A percentile compares a stretch with the other conserved stretches of the same genome.
phyloP scores from a whole-genome alignment of 2,888 invertebrate species.

The Listrodromus nycthemerus region DNA sequence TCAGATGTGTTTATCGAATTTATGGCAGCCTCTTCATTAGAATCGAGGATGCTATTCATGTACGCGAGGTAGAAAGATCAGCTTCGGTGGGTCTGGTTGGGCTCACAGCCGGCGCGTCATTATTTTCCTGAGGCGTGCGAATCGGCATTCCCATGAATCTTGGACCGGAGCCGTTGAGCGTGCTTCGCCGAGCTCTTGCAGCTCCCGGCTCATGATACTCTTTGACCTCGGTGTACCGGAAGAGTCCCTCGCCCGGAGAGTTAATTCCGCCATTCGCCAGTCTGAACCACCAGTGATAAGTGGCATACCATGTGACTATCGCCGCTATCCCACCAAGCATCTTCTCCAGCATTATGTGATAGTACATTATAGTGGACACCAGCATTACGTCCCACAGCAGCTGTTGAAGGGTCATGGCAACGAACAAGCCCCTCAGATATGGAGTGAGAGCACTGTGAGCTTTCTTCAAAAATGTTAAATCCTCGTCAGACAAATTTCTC shows the following conservation, averaged over 20 bases:
- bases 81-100: not conserved
- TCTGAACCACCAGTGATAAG: conserved; percentile 93
- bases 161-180: conserved; percentile 79
- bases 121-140: conserved; percentile 81
- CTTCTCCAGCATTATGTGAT: conserved; percentile 98
- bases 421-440: conserved; percentile 91
- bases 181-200: conserved; percentile 68
- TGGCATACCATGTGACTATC: conserved; percentile 95
- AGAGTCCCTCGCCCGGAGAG: conserved; percentile 91
- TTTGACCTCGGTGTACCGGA: conserved; percentile 90
- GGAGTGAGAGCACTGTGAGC: conserved; percentile 93
- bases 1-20: conserved; percentile 9
- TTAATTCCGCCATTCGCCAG: conserved; percentile 88
- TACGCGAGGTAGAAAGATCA: conserved; percentile 34
- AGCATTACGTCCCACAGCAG: conserved; percentile 98
- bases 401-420: conserved; percentile 91
- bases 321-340: conserved; percentile 95
- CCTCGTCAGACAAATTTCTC: conserved; percentile 88
- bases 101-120: conserved; percentile 51
- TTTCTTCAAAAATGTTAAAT: conserved; percentile 89
- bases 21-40: not conserved
- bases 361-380: conserved; percentile 96
- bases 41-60: conserved; percentile 16
- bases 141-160: conserved; percentile 93
- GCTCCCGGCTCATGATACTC: conserved; percentile 69